Evolutionary conservation across 2,888 invertebrate species (phyloP).

Genomic region (Pollenia griseotomentosa): DNA sequence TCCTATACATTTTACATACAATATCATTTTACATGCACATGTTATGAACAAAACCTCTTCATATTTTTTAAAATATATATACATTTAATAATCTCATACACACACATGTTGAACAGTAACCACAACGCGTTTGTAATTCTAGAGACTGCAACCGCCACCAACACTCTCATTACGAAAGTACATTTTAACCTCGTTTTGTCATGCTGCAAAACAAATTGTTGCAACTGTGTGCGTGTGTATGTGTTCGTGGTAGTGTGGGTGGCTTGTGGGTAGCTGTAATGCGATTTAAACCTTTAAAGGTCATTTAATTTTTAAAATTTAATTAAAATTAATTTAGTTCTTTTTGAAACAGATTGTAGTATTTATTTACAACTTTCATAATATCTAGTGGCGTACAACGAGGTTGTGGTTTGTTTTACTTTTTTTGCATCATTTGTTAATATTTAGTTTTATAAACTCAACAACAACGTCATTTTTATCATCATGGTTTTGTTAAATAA

Average conservation of each 20-base stretch:
- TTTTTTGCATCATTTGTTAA: neutral
- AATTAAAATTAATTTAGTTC: neutral
- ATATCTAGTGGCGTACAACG: neutral
- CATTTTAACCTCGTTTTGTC: conserved; percentile 35
- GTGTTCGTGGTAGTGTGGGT: conserved; percentile 3
- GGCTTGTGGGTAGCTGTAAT: conserved; percentile 2
- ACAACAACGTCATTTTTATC: neutral
- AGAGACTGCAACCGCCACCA: conserved; percentile 11
- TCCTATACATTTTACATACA: neutral
- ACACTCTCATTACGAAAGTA: neutral
- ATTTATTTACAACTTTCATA: conserved; percentile 8
- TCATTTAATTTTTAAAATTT: conserved; percentile 18
- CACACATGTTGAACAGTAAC: conserved; percentile 9
- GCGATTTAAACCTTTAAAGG: conserved; percentile 39
- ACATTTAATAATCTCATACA: conserved; percentile 17
- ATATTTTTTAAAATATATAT: neutral
- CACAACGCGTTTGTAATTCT: conserved; percentile 49
- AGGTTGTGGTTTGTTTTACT: conserved; percentile 27
- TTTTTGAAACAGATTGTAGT: neutral
- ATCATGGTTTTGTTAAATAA: neutral
- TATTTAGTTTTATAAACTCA: conserved; percentile 3
- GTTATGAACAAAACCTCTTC: conserved; percentile 4
- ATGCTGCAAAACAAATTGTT: conserved; percentile 12
- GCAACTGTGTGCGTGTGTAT: neutral
- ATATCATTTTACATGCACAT: neutral